Conservation (phyloP, 1,140 invertebrate genomes). For the Euglossa dilemma region DNA sequence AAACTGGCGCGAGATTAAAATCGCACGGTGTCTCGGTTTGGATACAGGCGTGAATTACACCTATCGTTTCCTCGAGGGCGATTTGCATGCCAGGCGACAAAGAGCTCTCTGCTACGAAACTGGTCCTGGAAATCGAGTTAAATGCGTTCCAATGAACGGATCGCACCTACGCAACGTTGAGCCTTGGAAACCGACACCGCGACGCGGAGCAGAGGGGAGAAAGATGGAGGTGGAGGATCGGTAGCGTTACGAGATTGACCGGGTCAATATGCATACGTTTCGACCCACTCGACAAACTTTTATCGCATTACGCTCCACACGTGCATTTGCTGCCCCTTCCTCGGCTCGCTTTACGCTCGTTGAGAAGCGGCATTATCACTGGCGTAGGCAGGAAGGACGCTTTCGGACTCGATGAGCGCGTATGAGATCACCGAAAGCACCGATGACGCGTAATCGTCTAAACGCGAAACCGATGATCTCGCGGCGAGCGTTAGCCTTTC, state of each 20-base stretch:
- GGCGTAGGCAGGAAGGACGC: conserved; percentile 60
- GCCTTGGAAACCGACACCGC: conserved; percentile 19
- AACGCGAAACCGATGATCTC: not conserved
- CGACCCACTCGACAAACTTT: conserved; percentile 77
- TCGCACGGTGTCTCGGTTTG: not conserved
- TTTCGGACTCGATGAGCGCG: not conserved
- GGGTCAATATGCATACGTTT: conserved; percentile 78
- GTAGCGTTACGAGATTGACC: conserved; percentile 75
- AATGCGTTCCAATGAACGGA: conserved; percentile 57
- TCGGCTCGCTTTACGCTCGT: conserved; percentile 61
- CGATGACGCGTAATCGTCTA: not conserved
- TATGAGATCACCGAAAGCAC: not conserved
- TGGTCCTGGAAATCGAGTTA: conserved; percentile 55
- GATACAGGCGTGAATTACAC: conserved; percentile 1
- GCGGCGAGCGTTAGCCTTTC: not conserved
- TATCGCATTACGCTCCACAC: conserved; percentile 75
- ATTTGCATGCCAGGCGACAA: conserved; percentile 18
- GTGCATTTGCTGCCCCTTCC: conserved; percentile 62
- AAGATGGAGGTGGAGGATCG: conserved; percentile 58
- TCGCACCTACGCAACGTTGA: conserved; percentile 64
- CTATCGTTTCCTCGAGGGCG: not conserved
- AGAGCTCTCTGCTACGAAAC: not conserved
- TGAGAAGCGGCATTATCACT: conserved; percentile 54
- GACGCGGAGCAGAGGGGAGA: not conserved
- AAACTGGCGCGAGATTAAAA: not conserved